These are phyloP conservation scores for Gryon sp. DNA, from an alignment of 1,140 invertebrate species.

Conservation along the genomic window DNA sequence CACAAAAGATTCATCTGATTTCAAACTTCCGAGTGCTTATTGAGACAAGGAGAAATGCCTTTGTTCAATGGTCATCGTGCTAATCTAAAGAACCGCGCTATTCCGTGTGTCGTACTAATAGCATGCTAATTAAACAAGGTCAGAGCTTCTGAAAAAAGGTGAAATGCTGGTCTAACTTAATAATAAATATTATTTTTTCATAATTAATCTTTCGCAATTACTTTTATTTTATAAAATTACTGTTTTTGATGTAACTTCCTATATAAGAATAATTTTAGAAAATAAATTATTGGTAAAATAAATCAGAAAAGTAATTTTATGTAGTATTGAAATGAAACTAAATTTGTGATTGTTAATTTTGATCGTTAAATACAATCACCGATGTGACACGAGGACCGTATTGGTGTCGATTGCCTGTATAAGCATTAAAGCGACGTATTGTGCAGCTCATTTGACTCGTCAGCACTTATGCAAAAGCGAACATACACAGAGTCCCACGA, in stretches of 20 bases:
- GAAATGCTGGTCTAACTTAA: too few relatives aligned
- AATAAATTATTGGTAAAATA: neutral
- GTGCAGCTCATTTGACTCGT: constrained; percentile 41
- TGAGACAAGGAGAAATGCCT: constrained; percentile 53
- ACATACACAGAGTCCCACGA: constrained; percentile 44
- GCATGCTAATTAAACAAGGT: constrained; percentile 55
- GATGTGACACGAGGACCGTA: constrained; percentile 8
- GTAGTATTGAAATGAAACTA: constrained; percentile 19
- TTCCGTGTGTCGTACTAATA: constrained; percentile 49
- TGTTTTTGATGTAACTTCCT: too few relatives aligned
- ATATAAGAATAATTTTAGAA: too few relatives aligned
- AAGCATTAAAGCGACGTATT: constrained; percentile 14
- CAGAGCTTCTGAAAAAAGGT: constrained; percentile 43
- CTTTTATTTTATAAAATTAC: too few relatives aligned
- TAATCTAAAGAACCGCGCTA: constrained; percentile 50
- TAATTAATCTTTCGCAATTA: too few relatives aligned
- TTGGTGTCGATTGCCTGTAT: constrained; percentile 35
- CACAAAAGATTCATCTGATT: constrained; percentile 44
- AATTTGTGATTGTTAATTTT: constrained; percentile 38
- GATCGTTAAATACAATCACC: constrained; percentile 21
- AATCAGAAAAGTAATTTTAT: neutral
- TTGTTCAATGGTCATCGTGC: constrained; percentile 56
- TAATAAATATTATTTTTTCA: too few relatives aligned
- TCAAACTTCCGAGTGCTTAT: constrained; percentile 51
- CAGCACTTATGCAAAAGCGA: constrained; percentile 62